Evolutionary conservation across 2,888 invertebrate species (phyloP).

Genomic region (Drosophila quinaria): DNA sequence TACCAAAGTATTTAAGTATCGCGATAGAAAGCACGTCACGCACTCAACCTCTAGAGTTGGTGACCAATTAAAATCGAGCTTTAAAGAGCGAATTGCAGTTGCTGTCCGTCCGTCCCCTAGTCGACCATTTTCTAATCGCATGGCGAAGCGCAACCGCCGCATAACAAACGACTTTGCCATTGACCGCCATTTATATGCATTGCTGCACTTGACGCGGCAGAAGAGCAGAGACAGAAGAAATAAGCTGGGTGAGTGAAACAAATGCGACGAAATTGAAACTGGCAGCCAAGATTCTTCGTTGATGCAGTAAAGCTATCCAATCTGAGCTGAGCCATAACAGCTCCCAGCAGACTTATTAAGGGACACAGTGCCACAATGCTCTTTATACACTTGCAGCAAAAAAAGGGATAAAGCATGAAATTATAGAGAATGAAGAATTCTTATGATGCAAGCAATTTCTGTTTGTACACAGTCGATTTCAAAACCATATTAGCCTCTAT

Average conservation of each 20-base stretch:
- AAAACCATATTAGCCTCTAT: no score
- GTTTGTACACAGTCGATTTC: not conserved
- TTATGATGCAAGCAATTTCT: not conserved
- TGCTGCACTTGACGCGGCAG: slow-evolving; percentile 49
- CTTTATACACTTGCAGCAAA: slow-evolving; percentile 29
- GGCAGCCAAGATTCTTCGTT: slow-evolving; percentile 43
- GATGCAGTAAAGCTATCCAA: slow-evolving; percentile 27
- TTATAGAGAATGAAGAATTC: not conserved
- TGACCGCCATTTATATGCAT: slow-evolving; percentile 71
- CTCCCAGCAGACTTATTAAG: slow-evolving; percentile 64
- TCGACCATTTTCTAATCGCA: slow-evolving; percentile 54
- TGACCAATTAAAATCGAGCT: slow-evolving; percentile 17
- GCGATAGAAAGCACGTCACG: not conserved
- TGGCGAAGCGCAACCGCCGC: slow-evolving; percentile 37
- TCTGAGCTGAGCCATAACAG: slow-evolving; percentile 47
- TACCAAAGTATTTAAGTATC: not conserved
- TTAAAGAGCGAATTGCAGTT: slow-evolving; percentile 10
- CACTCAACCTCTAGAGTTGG: not conserved
- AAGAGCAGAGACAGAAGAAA: not conserved
- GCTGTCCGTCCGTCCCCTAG: slow-evolving; percentile 6
- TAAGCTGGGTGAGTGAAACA: slow-evolving; percentile 36
- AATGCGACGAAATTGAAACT: slow-evolving; percentile 71
- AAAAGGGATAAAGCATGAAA: slow-evolving; percentile 6
- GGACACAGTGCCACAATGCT: slow-evolving; percentile 36
- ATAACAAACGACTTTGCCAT: slow-evolving; percentile 60